phyloP scores from a whole-genome alignment of 2,888 invertebrate genomes.

The Xanthorhoe designata region DNA sequence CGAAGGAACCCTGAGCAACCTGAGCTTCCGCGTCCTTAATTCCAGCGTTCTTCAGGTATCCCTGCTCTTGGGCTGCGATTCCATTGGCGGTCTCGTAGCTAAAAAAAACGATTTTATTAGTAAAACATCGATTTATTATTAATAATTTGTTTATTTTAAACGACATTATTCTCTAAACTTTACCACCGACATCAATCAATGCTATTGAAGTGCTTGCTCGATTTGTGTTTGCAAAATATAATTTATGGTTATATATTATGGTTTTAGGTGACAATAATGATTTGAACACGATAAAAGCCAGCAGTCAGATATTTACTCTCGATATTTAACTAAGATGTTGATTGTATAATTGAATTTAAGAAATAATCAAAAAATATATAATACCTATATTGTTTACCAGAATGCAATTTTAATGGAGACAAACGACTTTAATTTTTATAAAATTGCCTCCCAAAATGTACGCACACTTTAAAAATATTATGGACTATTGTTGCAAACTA shows the following conservation, averaged over 20 bases:
- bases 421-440: not conserved
- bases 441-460: not conserved
- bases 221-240: slow-evolving; percentile 11
- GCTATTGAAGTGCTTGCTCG: slow-evolving; percentile 10
- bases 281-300: too few relatives aligned
- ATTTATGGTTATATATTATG: too few relatives aligned
- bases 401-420: not conserved
- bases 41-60: slow-evolving; percentile 89
- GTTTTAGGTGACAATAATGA: too few relatives aligned
- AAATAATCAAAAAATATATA: too few relatives aligned
- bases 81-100: slow-evolving; percentile 92
- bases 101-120: slow-evolving; percentile 42
- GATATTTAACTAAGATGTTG: not conserved
- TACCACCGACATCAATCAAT: slow-evolving; percentile 39
- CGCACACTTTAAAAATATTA: not conserved
- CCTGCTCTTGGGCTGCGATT: slow-evolving; percentile 89
- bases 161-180: slow-evolving; percentile 34
- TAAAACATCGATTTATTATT: slow-evolving; percentile 6
- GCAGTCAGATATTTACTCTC: too few relatives aligned
- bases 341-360: not conserved
- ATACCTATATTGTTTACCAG: too few relatives aligned
- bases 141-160: slow-evolving; percentile 21
- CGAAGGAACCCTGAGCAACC: slow-evolving; percentile 88
- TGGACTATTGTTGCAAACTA: not conserved
- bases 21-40: slow-evolving; percentile 87